These are phyloP conservation scores for Hypolimnas misippus DNA, from an alignment of 2,888 invertebrate species.

Conservation along the genomic window DNA sequence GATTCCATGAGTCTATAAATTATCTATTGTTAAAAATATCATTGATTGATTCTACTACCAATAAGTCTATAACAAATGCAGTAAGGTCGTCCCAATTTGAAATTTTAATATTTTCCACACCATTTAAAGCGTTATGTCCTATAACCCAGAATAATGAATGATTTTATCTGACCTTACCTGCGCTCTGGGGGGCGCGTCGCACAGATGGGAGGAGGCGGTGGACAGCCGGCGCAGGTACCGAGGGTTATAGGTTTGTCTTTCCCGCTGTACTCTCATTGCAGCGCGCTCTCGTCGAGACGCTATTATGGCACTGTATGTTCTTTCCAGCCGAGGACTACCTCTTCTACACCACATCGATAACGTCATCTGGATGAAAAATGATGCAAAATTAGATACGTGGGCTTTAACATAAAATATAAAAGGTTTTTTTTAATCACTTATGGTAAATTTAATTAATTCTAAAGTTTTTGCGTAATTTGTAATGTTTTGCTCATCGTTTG, in stretches of 20 bases:
- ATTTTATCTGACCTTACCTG: slow-evolving; percentile 77
- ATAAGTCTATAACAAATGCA: too few species aligned
- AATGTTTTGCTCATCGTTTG: too few species aligned
- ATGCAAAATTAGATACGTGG: neutral
- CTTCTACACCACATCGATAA: slow-evolving; percentile 71
- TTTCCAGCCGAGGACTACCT: slow-evolving; percentile 52
- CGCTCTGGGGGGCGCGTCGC: slow-evolving; percentile 72
- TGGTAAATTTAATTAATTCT: too few species aligned
- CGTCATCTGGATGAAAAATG: slow-evolving; percentile 57
- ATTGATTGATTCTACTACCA: too few species aligned
- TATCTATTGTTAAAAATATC: too few species aligned
- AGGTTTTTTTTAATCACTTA: too few species aligned
- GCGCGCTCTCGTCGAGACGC: slow-evolving; percentile 57
- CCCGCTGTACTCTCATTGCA: slow-evolving; percentile 44
- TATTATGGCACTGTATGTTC: slow-evolving; percentile 62
- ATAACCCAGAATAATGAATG: slow-evolving; percentile 21
- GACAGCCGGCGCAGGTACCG: slow-evolving; percentile 66
- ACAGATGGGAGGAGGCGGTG: slow-evolving; percentile 72
- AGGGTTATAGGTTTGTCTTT: slow-evolving; percentile 52
- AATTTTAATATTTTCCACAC: slow-evolving; percentile 1
- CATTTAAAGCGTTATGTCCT: neutral
- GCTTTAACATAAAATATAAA: too few species aligned
- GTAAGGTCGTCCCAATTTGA: too few species aligned
- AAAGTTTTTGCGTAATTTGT: too few species aligned
- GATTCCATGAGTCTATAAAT: too few species aligned